Evolutionary conservation across 1,140 invertebrate species (phyloP).

Genomic region (Tribolium madens): DNA sequence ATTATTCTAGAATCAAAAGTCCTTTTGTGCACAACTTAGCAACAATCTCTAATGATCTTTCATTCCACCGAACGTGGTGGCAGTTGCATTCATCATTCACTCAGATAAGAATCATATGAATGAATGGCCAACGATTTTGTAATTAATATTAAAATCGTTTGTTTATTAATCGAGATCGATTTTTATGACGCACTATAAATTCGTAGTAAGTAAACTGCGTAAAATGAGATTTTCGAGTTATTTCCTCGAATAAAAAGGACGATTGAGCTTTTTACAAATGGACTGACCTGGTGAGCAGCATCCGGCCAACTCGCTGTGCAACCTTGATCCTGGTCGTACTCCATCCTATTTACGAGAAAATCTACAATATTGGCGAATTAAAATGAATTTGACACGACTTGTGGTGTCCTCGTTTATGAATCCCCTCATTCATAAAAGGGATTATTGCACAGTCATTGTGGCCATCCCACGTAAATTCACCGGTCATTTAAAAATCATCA

Average conservation of each 20-base stretch:
- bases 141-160: neutral
- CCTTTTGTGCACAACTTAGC: neutral
- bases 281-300: conserved; percentile 52
- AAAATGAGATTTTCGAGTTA: neutral
- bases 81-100: neutral
- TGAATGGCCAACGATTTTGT: neutral
- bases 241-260: neutral
- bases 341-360: conserved; percentile 17
- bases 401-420: neutral
- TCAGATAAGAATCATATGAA: neutral
- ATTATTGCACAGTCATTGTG: neutral
- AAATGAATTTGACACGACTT: neutral
- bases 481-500: conserved; percentile 7
- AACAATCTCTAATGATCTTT: neutral
- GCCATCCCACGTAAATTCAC: neutral
- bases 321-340: conserved; percentile 52
- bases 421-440: no score
- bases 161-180: neutral
- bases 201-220: neutral
- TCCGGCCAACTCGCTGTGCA: conserved; percentile 56
- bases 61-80: neutral
- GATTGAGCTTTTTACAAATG: neutral
- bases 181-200: neutral
- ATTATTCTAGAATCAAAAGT: neutral
- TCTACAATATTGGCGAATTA: neutral